Base-by-base conservation (phyloP, 2,113 vertebrate species). In the Hypomesus transpacificus region DNA sequence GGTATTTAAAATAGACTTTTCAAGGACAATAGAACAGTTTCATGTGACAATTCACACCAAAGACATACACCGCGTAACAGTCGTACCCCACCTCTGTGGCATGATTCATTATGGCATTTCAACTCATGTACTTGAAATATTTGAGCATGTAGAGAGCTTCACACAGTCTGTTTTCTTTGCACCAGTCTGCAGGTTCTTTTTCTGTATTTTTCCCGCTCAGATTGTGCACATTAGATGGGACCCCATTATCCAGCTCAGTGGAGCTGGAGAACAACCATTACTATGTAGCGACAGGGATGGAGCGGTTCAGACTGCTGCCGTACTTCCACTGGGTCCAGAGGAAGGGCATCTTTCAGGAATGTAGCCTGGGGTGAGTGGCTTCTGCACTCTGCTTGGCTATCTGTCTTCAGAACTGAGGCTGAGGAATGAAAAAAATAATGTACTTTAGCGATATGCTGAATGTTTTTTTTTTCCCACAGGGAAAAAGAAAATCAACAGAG, bases 211-310 rank as follows among this genome's bases (percentile, higher is more conserved):
- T 14, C 61, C 66, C 58, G 3, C 63, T n/a, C 82, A 94, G 93
- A 60, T 77, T 93, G 3, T 93, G 81, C 69, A 90, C 85, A 0
- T 70, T 92, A 81, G 82, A 88, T 0, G 91, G 92, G 2, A 80
- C 28, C 3, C 75, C 80, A 26, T 22, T 93, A 62, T 62, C 68
- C 2, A 67, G 77, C 26, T 74, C 88, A 1, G n/a, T 74, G 70
- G 87, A 91, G 9, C 78, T 93, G 71, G 82, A 90, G 66, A 92
- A 90, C 73, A 84, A 89, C 71, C 75, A 84, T 34, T 89, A 90
- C 57, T 94, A 92, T 3, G 86, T 92, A 14, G 92, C 89, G 3
- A 89, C 76, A 0, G 90, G 90, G 57, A 78, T 87, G 70, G 92
- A 93, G 66, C 83, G 63, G 74, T 94, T 93, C 80, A 90, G 90